phyloP scores from a whole-genome alignment of 2,113 vertebrate species.

The Ameiurus melas region DNA sequence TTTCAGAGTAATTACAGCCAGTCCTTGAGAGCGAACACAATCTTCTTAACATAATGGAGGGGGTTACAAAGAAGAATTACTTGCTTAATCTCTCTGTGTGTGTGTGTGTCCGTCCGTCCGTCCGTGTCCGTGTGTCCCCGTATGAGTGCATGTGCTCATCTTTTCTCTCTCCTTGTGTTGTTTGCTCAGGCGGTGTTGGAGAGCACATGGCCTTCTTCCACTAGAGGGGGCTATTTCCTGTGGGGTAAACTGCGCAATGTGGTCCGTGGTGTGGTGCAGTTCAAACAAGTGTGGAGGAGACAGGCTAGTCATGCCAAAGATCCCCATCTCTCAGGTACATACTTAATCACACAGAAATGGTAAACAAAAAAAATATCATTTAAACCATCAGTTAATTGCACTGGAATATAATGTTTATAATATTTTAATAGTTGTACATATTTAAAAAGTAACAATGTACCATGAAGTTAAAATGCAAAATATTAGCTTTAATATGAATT shows the following conservation, averaged over 20 bases:
- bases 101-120: background rate
- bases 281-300: conserved; percentile 90
- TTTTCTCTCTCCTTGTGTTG: background rate
- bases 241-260: conserved; percentile 97
- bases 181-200: conserved; percentile 89
- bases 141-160: conserved; percentile 4
- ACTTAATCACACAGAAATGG: background rate
- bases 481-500: background rate
- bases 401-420: background rate
- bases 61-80: conserved; percentile 43
- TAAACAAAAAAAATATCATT: background rate
- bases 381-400: background rate
- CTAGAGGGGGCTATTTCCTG: conserved; percentile 91
- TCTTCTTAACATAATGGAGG: conserved; percentile 50
- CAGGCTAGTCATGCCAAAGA: conserved; percentile 71
- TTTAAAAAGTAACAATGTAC: background rate
- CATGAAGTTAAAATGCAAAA: too few relatives aligned
- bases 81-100: conserved; percentile 41
- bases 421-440: background rate
- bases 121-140: background rate
- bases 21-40: conserved; percentile 46
- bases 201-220: conserved; percentile 97
- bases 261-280: conserved; percentile 86
- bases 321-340: conserved; percentile 81
- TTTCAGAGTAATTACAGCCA: conserved; percentile 50